Base-by-base conservation (phyloP, 2,888 invertebrate species). In the Hoplodrina ambigua region DNA sequence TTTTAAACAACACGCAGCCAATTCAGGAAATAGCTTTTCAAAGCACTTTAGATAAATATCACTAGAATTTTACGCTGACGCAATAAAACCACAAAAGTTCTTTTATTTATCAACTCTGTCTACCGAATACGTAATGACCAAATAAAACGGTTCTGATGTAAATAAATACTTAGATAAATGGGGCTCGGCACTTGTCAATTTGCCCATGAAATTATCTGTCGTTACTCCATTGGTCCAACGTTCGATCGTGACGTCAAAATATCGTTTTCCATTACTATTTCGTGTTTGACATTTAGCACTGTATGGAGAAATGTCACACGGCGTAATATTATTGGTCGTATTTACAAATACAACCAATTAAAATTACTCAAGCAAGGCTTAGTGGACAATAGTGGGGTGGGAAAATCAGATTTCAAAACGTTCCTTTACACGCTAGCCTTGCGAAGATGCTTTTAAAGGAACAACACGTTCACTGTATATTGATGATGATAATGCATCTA, bases 181-280 rank as follows among this genome's bases (percentile, higher is more conserved):
- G 85, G 85, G 86, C 87, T 86, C 85, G 83, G 85, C 88, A 94
- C 94, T 94, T 94, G 94, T 92, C 94, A 95, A 94, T 94, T 95
- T 94, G 83, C 86, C 86, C 89, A 87, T 88, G 85, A 91, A 92
- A 94, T 90, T 94, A 95, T 96, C 90, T 94, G 96, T 93, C 93
- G 91, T 70, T 83, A 85, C 89, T 80, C 88, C 82, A 96, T 96
- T 96, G 96, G 96, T 92, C 93, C 93, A 93, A 75, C 88, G 64
- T 72, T 61, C 69, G 73, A 58, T 68, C 74, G 69, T 87, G 86
- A 90, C 87, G 86, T 88, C 86, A 85, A 63, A 77, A 55, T 71
- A 57, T 66, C 70, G 77, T 78, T 80, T 62, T 58, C 70, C 52
- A 60, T 72, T 64, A 65, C 76, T 13, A 8, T 37, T 69, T 56